Conservation (phyloP, 1,140 invertebrate genomes). For the Solenopsis invicta region DNA sequence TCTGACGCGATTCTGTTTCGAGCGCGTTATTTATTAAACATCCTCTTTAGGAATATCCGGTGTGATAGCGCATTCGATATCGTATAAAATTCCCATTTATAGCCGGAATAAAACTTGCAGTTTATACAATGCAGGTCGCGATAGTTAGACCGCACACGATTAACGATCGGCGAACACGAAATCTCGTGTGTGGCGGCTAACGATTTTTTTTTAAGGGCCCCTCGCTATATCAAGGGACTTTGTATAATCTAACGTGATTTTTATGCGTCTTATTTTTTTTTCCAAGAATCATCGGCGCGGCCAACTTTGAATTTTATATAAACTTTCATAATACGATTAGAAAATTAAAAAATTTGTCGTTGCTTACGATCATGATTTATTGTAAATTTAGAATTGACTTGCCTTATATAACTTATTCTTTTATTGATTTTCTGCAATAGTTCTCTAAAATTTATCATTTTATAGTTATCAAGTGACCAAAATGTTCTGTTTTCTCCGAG, state of each 20-base stretch:
- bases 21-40: slow-evolving; percentile 48
- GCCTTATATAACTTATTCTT: not conserved
- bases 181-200: slow-evolving; percentile 23
- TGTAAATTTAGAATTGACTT: not conserved
- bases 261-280: not conserved
- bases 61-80: slow-evolving; percentile 13
- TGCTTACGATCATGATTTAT: not conserved
- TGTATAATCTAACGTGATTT: slow-evolving; percentile 14
- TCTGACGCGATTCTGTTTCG: slow-evolving; percentile 16
- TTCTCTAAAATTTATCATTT: not conserved
- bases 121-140: slow-evolving; percentile 36
- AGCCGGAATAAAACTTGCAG: slow-evolving; percentile 48
- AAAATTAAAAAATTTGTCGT: not conserved
- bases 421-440: not conserved
- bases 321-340: not conserved
- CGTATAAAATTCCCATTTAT: slow-evolving; percentile 16
- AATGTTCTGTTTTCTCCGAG: not conserved
- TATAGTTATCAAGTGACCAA: not conserved
- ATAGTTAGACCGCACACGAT: slow-evolving; percentile 34
- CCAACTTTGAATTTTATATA: not conserved
- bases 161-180: slow-evolving; percentile 38
- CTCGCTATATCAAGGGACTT: slow-evolving; percentile 18
- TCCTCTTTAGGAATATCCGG: slow-evolving; percentile 31
- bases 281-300: not conserved
- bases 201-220: slow-evolving; percentile 31